Evolutionary conservation across 2,888 invertebrate genomes (phyloP).

Genomic region (Formica aserva): DNA sequence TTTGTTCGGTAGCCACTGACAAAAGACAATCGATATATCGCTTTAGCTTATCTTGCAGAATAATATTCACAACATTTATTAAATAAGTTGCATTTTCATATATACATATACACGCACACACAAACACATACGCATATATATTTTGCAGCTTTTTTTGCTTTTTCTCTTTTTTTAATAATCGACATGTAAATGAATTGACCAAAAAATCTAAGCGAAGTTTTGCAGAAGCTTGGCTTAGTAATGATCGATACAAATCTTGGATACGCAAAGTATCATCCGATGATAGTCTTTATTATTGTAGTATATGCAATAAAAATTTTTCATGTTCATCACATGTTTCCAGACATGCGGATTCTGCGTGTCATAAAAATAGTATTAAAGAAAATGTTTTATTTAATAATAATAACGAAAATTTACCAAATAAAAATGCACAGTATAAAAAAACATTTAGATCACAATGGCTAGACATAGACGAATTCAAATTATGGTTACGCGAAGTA

Average conservation of each 20-base stretch:
- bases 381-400: not conserved
- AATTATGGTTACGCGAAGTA: not conserved
- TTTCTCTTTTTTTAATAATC: too few relatives aligned
- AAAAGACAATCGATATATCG: too few relatives aligned
- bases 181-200: too few relatives aligned
- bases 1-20: too few relatives aligned
- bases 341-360: constrained; percentile 4
- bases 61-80: too few relatives aligned
- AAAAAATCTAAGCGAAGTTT: not conserved
- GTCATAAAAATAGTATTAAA: not conserved
- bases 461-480: not conserved
- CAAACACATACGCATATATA: too few relatives aligned
- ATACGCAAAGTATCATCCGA: not conserved
- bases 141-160: too few relatives aligned
- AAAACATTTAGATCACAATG: not conserved
- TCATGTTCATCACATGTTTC: constrained; percentile 1
- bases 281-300: not conserved
- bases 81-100: too few relatives aligned
- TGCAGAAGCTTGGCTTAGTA: not conserved
- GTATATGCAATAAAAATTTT: not conserved
- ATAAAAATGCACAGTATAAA: not conserved
- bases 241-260: not conserved
- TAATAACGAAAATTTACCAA: not conserved
- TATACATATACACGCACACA: too few relatives aligned
- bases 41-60: too few relatives aligned